These are phyloP conservation scores for Acleris literana DNA, from an alignment of 2,888 invertebrate genomes.

Conservation along the genomic window DNA sequence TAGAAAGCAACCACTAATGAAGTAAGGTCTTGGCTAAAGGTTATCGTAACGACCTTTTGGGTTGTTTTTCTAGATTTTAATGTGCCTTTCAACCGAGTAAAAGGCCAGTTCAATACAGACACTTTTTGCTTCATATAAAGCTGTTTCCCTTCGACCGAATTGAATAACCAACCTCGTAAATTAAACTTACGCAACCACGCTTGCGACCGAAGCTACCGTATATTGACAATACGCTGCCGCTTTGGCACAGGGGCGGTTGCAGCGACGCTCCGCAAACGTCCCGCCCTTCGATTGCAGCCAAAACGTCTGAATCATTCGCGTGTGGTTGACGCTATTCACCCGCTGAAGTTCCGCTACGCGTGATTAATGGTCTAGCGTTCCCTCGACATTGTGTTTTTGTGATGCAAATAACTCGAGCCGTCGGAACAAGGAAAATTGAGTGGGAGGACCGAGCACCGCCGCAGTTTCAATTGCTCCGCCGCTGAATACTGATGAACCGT, in stretches of 20 bases:
- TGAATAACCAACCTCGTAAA: too few relatives aligned
- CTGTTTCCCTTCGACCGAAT: too few relatives aligned
- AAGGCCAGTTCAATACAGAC: too few relatives aligned
- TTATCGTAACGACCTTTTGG: too few relatives aligned
- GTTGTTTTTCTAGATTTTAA: too few relatives aligned
- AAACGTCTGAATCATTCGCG: slow-evolving; percentile 78
- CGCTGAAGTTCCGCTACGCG: slow-evolving; percentile 72
- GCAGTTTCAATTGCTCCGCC: slow-evolving; percentile 80
- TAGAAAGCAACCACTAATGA: too few relatives aligned
- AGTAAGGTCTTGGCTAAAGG: too few relatives aligned
- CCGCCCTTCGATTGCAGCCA: slow-evolving; percentile 61
- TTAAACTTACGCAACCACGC: too few relatives aligned
- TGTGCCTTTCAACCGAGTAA: too few relatives aligned
- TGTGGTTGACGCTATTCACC: slow-evolving; percentile 77
- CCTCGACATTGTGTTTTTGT: slow-evolving; percentile 82
- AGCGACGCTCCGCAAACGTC: slow-evolving; percentile 35
- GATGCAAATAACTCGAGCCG: slow-evolving; percentile 82
- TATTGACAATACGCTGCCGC: too few relatives aligned
- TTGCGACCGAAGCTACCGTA: too few relatives aligned
- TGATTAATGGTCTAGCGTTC: slow-evolving; percentile 81
- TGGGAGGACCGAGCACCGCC: slow-evolving; percentile 77
- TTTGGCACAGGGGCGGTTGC: slow-evolving; percentile 11
- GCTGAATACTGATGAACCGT: slow-evolving; percentile 81
- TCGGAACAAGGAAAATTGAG: slow-evolving; percentile 82
- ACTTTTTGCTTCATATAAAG: too few relatives aligned